phyloP scores from a whole-genome alignment of 2,113 vertebrate species.

The Saguinus imperator region DNA sequence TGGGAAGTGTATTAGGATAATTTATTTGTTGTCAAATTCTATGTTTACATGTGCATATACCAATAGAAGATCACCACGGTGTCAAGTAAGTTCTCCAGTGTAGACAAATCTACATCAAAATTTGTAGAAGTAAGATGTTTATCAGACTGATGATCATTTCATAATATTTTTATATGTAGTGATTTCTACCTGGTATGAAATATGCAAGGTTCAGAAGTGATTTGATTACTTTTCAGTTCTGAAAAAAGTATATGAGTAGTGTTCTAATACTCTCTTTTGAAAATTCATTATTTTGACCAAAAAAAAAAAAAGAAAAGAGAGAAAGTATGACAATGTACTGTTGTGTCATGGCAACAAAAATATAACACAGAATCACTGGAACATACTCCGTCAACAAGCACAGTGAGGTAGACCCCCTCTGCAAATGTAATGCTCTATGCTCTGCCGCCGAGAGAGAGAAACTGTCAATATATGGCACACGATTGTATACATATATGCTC shows the following conservation, averaged over 20 bases:
- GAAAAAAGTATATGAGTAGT: background rate
- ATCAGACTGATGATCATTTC: background rate
- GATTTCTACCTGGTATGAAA: background rate
- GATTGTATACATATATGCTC: too few relatives aligned
- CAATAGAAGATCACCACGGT: background rate
- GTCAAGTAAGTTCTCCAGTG: background rate
- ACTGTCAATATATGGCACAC: background rate
- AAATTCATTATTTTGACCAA: background rate
- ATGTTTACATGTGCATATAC: background rate
- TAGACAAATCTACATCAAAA: background rate
- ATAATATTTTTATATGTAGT: background rate
- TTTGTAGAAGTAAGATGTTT: background rate
- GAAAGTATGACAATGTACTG: background rate
- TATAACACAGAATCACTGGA: accelerated
- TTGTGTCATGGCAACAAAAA: background rate
- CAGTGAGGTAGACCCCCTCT: background rate
- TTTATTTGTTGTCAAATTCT: slow-evolving; percentile 40
- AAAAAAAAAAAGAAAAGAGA: background rate
- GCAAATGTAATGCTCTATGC: accelerated
- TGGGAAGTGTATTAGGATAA: background rate
- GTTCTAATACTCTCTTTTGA: background rate
- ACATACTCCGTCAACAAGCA: accelerated
- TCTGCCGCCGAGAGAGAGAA: background rate
- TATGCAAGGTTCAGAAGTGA: background rate
- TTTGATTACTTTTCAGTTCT: background rate